Conservation (phyloP, 1,140 invertebrate genomes). For the Hylaeus volcanicus region DNA sequence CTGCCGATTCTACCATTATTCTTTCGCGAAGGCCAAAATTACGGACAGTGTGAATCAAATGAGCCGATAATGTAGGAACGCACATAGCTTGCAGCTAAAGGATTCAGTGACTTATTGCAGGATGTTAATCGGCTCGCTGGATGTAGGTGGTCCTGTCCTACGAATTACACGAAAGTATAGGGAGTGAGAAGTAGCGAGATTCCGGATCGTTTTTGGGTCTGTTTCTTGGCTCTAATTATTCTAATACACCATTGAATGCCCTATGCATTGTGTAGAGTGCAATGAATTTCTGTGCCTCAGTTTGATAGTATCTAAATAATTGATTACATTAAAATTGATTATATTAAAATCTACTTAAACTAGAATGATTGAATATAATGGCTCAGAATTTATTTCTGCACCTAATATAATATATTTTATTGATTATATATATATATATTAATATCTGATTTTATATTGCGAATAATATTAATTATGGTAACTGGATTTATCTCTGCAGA, state of each 20-base stretch:
- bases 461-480: too few species aligned
- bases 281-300: too few species aligned
- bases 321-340: too few species aligned
- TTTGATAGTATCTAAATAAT: too few species aligned
- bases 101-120: slow-evolving; percentile 72
- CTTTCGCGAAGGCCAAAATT: slow-evolving; percentile 68
- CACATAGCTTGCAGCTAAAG: slow-evolving; percentile 68
- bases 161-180: slow-evolving; percentile 22
- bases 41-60: slow-evolving; percentile 72
- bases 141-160: slow-evolving; percentile 66
- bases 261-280: background rate
- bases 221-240: background rate
- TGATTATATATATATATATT: too few species aligned
- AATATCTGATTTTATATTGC: too few species aligned
- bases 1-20: slow-evolving; percentile 69
- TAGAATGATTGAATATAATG: too few species aligned
- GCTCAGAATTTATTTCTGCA: too few species aligned
- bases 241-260: too few species aligned
- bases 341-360: too few species aligned
- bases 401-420: too few species aligned
- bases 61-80: slow-evolving; percentile 74
- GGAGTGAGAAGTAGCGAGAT: background rate
- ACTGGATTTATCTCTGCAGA: too few species aligned
- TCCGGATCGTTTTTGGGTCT: background rate
- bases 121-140: slow-evolving; percentile 57